Evolutionary conservation across 2,888 invertebrate genomes (phyloP), one percentile per base, ranked within the genome.

Genomic region (Melinopterus prodromus): DNA sequence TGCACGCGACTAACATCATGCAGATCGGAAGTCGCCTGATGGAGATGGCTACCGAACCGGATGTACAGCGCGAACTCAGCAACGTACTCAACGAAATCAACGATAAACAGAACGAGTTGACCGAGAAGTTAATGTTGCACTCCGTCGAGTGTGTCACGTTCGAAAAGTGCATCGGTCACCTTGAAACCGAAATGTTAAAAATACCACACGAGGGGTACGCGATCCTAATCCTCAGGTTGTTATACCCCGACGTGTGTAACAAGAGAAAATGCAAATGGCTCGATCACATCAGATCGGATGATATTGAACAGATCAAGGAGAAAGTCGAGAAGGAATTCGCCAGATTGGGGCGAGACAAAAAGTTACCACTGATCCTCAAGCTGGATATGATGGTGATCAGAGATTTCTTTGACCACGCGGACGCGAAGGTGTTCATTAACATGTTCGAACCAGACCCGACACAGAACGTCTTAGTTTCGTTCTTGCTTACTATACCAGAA

Each of bases 361-460:
- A 16, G 12, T 16, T 71, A 4, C 71, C 71, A 12, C 71, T 71
- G 16, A n/a, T 12, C 16, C 6, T 71, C 15, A 16, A 35, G 16
- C 16, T 71, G 35, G 71, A 71, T 71, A 12, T 5, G 12, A 35
- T 26, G 35, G 71, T 71, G 12, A 71, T 71, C 6, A 15, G 71
- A 2, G 71, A 71, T 71, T 71, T 71, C 5, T 26, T 9, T 16
- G 16, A 16, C 26, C 12, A 26, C 16, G 12, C 3, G 4, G 26
- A 71, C 12, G 15, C 6, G 5, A 71, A 4, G 16, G 35, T 71
- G 4, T 71, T 26, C 15, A 26, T 71, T 4, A 71, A 71, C 15
- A 16, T 16, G 35, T 71, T 71, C 71, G 71, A 71, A 16, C 71
- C 71, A 6, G 71, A 71, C 15, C 71, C 71, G 0, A 71, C 71